Evolutionary conservation across 2,888 invertebrate species (phyloP), one percentile per base, ranked within the genome.

Genomic region (Perizoma affinitatum): DNA sequence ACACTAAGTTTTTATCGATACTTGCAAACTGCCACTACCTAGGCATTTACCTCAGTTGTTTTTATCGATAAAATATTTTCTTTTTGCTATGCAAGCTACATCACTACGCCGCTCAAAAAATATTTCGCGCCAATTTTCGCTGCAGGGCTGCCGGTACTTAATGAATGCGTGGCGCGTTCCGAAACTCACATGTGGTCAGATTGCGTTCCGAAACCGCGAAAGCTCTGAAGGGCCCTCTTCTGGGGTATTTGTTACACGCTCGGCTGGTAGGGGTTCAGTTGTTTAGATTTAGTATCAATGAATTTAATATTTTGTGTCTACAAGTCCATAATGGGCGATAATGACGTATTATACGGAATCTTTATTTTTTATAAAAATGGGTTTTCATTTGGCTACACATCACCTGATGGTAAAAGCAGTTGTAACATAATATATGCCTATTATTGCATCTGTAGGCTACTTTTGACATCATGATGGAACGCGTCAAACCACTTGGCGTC

Each of bases 101-200:
- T 54, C 66, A 52, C 67, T 69, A 67, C 46, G 9, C 48, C 46
- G 45, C 50, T 52, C 64, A 66, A 64, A 54, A 69, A 71, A 73
- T 63, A 71, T 74, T 73, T 75, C 68, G 76, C 81, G 81, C 76
- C 83, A 86, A 84, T 86, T 84, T 83, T 85, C 87, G 62, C 88
- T 68, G 73, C 86, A 73, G 88, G 88, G 84, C 70, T 78, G 79
- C 83, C 74, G 76, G 77, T 82, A 22, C 22, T 22, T 22, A 83
- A 84, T 83, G 80, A 84, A 82, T 79, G 75, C 75, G 48, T 63
- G 63, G 58, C 63, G 74, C 75, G 78, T 74, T 78, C 76, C 67
- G 69, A 74, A 79, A 68, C 65, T 56, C 54, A 80, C 87, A 87
- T 87, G 87, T 87, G 87, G 86, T 76, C 70, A 83, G 83, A 87